phyloP scores from a whole-genome alignment of 1,140 invertebrate species.

The Macrobrachium rosenbergii region DNA sequence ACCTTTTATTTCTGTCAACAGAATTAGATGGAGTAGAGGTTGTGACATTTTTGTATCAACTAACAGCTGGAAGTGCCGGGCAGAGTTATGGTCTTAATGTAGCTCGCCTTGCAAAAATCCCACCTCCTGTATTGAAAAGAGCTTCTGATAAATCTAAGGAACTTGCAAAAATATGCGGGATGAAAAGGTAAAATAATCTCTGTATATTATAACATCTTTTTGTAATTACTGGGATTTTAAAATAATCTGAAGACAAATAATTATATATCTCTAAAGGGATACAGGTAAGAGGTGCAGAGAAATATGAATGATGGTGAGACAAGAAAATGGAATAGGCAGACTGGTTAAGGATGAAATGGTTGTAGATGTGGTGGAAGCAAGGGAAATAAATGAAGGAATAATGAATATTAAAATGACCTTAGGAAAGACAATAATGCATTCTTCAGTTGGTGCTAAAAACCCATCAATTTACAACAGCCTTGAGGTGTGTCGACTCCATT shows the following conservation, averaged over 20 bases:
- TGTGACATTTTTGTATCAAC: conserved; percentile 53
- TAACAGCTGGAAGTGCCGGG: conserved; percentile 48
- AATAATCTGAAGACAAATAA: not conserved
- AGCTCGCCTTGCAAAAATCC: conserved; percentile 45
- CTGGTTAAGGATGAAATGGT: no score
- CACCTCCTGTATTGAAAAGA: conserved; percentile 32
- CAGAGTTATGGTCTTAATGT: conserved; percentile 56
- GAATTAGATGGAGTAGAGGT: conserved; percentile 41
- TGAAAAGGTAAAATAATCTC: conserved; percentile 33
- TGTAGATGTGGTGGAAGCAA: no score
- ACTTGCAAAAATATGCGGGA: conserved; percentile 39
- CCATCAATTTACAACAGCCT: no score
- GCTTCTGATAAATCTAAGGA: conserved; percentile 45
- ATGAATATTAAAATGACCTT: no score
- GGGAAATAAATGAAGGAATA: no score
- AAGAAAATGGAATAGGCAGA: no score
- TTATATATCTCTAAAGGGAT: no score
- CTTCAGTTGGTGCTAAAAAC: no score
- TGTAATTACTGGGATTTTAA: not conserved
- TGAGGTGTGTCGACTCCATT: no score
- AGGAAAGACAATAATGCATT: no score
- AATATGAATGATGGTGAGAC: no score
- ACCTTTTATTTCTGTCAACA: not conserved
- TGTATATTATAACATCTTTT: not conserved
- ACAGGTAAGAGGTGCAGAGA: no score